Conservation (phyloP, 2,797 vertebrate species). For the Knipowitschia caucasica region DNA sequence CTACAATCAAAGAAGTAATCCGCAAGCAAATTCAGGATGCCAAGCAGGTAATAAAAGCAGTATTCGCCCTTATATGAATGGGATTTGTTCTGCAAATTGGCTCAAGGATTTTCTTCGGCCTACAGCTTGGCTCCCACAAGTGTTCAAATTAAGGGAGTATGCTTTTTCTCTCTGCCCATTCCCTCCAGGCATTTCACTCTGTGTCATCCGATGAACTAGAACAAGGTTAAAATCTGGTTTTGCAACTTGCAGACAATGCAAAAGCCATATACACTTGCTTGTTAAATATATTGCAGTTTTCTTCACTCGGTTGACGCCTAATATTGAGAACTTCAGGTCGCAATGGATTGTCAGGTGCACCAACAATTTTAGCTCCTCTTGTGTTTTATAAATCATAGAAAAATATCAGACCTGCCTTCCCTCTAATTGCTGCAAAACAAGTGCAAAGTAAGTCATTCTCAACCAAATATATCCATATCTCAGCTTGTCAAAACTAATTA, state of each 20-base stretch:
- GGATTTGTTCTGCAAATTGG: background rate
- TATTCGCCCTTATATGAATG: background rate
- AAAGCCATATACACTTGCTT: conserved; percentile 5
- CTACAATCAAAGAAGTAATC: conserved; percentile 92
- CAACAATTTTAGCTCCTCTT: background rate
- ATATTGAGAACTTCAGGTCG: background rate
- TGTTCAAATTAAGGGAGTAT: background rate
- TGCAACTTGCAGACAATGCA: conserved; percentile 35
- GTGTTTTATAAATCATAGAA: background rate
- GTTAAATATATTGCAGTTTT: background rate
- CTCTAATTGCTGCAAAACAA: background rate
- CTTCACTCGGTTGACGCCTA: background rate
- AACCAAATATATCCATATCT: background rate
- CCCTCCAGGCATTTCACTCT: conserved; percentile 17
- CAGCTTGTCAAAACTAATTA: background rate
- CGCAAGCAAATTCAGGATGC: conserved; percentile 90
- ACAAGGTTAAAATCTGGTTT: conserved; percentile 57
- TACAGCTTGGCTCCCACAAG: background rate
- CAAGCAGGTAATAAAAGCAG: conserved; percentile 83
- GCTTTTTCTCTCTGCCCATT: background rate
- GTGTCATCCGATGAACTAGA: conserved; percentile 27
- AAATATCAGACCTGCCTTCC: background rate
- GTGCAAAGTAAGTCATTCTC: background rate
- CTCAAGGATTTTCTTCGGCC: background rate
- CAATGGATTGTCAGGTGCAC: conserved; percentile 8